A percentile compares a stretch with the other conserved stretches of the same genome.
phyloP scores from a whole-genome alignment of 2,888 invertebrate genomes.

The Lomographa bimaculata region DNA sequence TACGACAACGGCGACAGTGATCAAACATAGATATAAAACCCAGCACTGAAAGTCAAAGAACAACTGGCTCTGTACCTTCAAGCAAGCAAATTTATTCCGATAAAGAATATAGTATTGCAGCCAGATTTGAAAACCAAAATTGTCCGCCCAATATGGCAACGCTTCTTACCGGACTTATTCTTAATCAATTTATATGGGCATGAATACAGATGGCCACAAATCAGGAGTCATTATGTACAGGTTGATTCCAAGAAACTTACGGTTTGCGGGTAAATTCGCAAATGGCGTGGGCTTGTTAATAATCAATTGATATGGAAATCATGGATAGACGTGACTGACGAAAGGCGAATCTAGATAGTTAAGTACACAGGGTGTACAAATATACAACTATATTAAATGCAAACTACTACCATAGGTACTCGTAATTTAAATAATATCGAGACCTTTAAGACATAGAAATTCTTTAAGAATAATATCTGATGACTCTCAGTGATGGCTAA shows the following conservation, averaged over 20 bases:
- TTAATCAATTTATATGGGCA: constrained; percentile 37
- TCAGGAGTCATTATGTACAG: constrained; percentile 17
- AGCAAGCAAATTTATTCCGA: constrained; percentile 56
- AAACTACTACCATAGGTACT: too few species aligned
- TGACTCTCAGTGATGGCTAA: too few species aligned
- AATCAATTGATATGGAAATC: constrained; percentile 30
- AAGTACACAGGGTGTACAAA: constrained; percentile 6
- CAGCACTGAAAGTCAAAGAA: constrained; percentile 61
- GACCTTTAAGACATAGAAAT: too few species aligned
- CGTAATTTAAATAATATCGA: too few species aligned
- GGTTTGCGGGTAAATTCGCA: constrained; percentile 12
- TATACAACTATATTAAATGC: too few species aligned
- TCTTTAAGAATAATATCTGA: too few species aligned
- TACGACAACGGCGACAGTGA: constrained; percentile 58
- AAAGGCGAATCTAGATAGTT: constrained; percentile 9
- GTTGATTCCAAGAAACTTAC: constrained; percentile 15
- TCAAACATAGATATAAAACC: constrained; percentile 65
- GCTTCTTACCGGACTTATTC: constrained; percentile 37
- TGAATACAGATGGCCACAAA: constrained; percentile 11
- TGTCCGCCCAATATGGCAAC: constrained; percentile 41
- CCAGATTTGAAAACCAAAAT: constrained; percentile 44
- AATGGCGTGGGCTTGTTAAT: constrained; percentile 26
- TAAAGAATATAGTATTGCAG: constrained; percentile 46
- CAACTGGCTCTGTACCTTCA: constrained; percentile 47
- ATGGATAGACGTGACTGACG: constrained; percentile 21